A percentile compares a stretch with the other conserved stretches of the same genome.
phyloP scores from a whole-genome alignment of 1,140 invertebrate genomes.

The Leptonema lineaticorne region DNA sequence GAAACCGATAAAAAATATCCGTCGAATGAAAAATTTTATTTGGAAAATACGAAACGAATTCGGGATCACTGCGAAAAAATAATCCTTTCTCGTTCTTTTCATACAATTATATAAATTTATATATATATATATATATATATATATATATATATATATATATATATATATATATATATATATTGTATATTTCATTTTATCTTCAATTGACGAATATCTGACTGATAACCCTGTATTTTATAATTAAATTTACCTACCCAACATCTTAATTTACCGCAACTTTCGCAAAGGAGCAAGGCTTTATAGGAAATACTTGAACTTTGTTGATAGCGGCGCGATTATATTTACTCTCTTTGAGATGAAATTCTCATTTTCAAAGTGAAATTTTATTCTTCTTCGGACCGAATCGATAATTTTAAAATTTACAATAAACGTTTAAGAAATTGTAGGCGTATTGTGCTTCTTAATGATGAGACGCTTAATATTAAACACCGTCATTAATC shows the following conservation, averaged over 20 bases:
- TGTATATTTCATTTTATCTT: no score
- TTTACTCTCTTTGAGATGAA: neutral
- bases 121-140: neutral
- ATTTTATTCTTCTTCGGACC: neutral
- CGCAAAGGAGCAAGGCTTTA: neutral
- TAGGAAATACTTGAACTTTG: neutral
- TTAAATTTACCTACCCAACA: conserved; percentile 5
- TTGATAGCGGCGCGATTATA: neutral
- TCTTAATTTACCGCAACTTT: conserved; percentile 6
- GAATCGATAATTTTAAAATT: conserved; percentile 12
- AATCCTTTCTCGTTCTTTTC: no score
- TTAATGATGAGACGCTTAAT: neutral
- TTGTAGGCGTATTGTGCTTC: neutral
- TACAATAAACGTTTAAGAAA: neutral
- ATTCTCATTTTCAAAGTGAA: neutral
- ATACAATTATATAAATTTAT: no score
- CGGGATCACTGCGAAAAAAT: no score
- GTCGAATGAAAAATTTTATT: no score
- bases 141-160: neutral
- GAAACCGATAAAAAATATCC: no score
- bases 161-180: neutral
- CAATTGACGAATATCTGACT: no score
- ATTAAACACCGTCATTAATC: conserved; percentile 9
- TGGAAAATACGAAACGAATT: no score
- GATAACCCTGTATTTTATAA: no score